Evolutionary conservation across 2,797 vertebrate genomes (phyloP).

Genomic region (Triplophysa yarkandensis): DNA sequence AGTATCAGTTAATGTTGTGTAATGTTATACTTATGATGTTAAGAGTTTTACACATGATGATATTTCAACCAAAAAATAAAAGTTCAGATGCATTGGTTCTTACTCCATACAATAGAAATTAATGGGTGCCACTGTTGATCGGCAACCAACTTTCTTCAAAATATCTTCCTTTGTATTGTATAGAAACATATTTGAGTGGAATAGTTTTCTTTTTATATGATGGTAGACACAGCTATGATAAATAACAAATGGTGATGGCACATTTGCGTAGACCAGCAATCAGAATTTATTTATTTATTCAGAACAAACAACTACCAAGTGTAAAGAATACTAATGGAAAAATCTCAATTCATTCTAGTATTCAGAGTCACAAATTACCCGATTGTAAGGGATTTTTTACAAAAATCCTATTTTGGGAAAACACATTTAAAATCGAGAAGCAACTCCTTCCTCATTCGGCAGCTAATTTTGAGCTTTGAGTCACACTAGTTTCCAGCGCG

Average conservation of each 20-base stretch:
- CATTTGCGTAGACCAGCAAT: neutral
- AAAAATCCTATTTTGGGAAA: neutral
- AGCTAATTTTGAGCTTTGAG: constrained; percentile 43
- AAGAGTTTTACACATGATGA: too few relatives aligned
- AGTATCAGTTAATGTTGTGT: constrained; percentile 63
- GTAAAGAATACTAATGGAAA: neutral
- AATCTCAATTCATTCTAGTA: neutral
- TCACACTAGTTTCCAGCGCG: constrained; percentile 41
- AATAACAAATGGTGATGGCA: constrained; percentile 6
- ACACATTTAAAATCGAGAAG: constrained; percentile 36
- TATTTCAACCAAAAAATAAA: too few relatives aligned
- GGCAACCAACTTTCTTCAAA: too few relatives aligned
- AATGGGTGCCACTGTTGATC: too few relatives aligned
- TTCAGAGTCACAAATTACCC: neutral
- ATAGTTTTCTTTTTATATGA: neutral
- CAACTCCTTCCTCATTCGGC: constrained; percentile 41
- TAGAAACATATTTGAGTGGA: neutral
- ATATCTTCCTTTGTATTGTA: too few relatives aligned
- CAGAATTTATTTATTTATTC: neutral
- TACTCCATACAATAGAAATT: too few relatives aligned
- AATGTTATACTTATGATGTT: constrained; percentile 52
- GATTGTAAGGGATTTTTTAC: neutral
- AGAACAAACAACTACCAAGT: neutral
- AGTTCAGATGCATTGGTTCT: too few relatives aligned
- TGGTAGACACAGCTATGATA: neutral